A percentile compares a stretch with the other conserved stretches of the same genome.
Conservation (phyloP, 2,113 vertebrate species). For the Dermatemys mawii region DNA sequence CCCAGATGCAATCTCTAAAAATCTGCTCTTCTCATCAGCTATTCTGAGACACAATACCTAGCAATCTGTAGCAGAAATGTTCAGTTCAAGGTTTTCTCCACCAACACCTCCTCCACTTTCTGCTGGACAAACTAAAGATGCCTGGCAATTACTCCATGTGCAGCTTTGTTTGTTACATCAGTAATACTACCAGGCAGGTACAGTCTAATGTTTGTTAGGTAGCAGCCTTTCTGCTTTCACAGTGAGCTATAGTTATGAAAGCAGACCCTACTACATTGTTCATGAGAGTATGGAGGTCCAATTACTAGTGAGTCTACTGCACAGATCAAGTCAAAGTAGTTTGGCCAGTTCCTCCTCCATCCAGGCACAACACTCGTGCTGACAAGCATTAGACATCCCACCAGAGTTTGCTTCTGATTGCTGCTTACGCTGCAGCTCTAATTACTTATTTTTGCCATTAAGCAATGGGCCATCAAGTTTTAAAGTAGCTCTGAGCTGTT, state of each 20-base stretch:
- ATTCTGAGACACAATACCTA: background rate
- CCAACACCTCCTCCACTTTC: background rate
- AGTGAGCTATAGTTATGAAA: constrained; percentile 9
- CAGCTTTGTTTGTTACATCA: constrained; percentile 17
- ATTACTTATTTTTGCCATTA: constrained; percentile 51
- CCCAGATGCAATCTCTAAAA: background rate
- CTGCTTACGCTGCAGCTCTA: background rate
- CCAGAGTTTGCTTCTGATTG: constrained; percentile 36
- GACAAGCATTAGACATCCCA: constrained; percentile 10
- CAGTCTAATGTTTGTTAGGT: background rate
- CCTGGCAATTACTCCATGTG: background rate
- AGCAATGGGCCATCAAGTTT: constrained; percentile 70
- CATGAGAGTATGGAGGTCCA: background rate
- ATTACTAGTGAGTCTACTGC: constrained; percentile 9
- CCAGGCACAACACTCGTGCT: background rate
- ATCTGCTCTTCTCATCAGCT: constrained; percentile 10
- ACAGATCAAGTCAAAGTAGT: background rate
- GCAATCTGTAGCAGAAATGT: background rate
- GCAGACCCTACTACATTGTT: background rate
- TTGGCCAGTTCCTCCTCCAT: constrained; percentile 18
- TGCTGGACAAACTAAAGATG: background rate
- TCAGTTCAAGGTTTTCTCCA: background rate
- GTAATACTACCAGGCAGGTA: background rate
- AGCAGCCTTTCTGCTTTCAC: background rate
- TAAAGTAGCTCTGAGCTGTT: constrained; percentile 65